Conservation (phyloP, 2,113 vertebrate genomes). For the Brachyistius frenatus region DNA sequence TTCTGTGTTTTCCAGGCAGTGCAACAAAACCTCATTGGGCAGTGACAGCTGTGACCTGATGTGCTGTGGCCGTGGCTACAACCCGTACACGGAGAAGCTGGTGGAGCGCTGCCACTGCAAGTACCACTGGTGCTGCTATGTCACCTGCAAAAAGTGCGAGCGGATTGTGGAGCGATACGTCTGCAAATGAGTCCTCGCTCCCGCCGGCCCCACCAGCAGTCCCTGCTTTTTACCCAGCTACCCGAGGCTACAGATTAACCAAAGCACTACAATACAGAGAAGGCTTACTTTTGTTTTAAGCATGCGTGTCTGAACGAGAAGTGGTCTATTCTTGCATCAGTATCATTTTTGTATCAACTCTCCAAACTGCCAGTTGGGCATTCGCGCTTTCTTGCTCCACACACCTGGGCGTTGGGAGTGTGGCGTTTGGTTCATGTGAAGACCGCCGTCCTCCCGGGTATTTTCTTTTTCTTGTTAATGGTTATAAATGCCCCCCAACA, state of each 20-base stretch:
- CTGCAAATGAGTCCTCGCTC: conserved; percentile 90
- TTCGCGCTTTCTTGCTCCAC: conserved; percentile 44
- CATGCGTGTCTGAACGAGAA: conserved; percentile 74
- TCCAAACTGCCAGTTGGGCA: conserved; percentile 57
- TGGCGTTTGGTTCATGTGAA: conserved; percentile 52
- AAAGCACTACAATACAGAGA: conserved; percentile 78
- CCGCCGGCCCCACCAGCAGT: neutral
- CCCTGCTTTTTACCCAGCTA: conserved; percentile 9
- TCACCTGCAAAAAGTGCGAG: conserved; percentile 97
- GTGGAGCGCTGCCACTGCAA: conserved; percentile 98
- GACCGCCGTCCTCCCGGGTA: conserved; percentile 76
- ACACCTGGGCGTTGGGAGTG: conserved; percentile 52
- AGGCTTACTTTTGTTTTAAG: conserved; percentile 76
- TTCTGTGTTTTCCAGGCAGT: conserved; percentile 86
- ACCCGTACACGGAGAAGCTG: conserved; percentile 96
- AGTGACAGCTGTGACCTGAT: conserved; percentile 99
- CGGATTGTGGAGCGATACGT: conserved; percentile 95
- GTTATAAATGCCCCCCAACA: conserved; percentile 54
- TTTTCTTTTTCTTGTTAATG: conserved; percentile 66
- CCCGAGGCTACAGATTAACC: conserved; percentile 70
- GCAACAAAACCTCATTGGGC: conserved; percentile 96
- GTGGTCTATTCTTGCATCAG: conserved; percentile 65
- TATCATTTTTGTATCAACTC: conserved; percentile 68
- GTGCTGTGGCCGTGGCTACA: conserved; percentile 99
- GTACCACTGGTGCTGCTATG: conserved; percentile 99